A percentile compares a stretch with the other conserved stretches of the same genome.
These are phyloP conservation scores for Gastracanthus pulcherrimus DNA, from an alignment of 2,888 invertebrate genomes.

Conservation along the genomic window DNA sequence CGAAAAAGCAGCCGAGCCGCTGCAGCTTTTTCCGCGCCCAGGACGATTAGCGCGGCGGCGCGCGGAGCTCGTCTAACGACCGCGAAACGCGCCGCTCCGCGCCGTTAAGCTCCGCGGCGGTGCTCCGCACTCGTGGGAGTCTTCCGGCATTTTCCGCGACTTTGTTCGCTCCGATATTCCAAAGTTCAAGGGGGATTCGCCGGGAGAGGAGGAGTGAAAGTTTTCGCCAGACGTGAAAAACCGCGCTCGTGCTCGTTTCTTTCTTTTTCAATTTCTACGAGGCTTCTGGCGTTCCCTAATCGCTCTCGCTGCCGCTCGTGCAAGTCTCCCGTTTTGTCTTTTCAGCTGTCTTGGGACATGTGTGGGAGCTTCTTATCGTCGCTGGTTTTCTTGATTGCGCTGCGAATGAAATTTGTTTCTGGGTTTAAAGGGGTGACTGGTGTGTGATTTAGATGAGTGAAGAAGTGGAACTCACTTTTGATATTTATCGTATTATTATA, in stretches of 20 bases:
- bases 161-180: conserved; percentile 54
- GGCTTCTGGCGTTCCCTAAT: conserved; percentile 9
- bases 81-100: conserved; percentile 6
- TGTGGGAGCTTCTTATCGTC: neutral
- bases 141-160: conserved; percentile 46
- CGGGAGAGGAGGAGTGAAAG: neutral
- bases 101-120: conserved; percentile 28
- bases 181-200: conserved; percentile 55
- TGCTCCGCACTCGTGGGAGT: neutral
- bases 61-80: neutral
- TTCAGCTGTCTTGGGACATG: neutral
- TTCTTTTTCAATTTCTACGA: conserved; percentile 39
- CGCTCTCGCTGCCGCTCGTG: neutral
- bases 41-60: neutral
- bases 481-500: no score
- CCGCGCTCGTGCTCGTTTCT: no score
- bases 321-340: conserved; percentile 20
- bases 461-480: no score
- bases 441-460: no score
- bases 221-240: conserved; percentile 2
- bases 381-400: conserved; percentile 3
- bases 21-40: neutral
- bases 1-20: neutral
- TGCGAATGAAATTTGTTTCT: neutral
- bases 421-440: neutral